Evolutionary conservation across 1,140 invertebrate species (phyloP).

Genomic region (Zaprionus taronus): DNA sequence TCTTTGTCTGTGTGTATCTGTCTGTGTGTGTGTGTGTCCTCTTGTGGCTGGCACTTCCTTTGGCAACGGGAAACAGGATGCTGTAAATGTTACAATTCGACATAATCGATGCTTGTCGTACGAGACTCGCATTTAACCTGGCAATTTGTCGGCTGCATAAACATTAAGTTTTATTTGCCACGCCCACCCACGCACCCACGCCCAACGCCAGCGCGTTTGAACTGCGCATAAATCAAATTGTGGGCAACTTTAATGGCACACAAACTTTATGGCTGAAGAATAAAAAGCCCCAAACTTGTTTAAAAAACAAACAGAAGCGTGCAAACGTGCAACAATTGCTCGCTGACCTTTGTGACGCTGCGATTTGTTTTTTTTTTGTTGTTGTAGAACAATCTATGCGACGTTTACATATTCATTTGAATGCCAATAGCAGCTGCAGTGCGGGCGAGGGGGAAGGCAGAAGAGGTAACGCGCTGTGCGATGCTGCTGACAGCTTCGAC

Average conservation of each 20-base stretch:
- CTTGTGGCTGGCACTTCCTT: conserved; percentile 59
- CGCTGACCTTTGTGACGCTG: conserved; percentile 50
- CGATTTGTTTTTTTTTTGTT: conserved; percentile 30
- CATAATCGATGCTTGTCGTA: conserved; percentile 82
- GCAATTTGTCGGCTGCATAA: conserved; percentile 78
- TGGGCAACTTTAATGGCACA: conserved; percentile 30
- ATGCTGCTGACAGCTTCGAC: conserved; percentile 74
- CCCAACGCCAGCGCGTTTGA: not conserved
- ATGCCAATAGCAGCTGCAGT: conserved; percentile 75
- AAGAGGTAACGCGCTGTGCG: not conserved
- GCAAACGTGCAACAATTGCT: conserved; percentile 49
- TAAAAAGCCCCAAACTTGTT: conserved; percentile 33
- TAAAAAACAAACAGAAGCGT: conserved; percentile 27
- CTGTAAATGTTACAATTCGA: conserved; percentile 80
- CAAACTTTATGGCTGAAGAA: conserved; percentile 39
- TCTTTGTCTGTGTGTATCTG: conserved; percentile 2
- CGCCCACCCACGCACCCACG: conserved; percentile 44
- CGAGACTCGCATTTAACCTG: conserved; percentile 78
- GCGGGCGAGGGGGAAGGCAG: conserved; percentile 5
- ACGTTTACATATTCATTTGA: conserved; percentile 79
- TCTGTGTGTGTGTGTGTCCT: conserved; percentile 8
- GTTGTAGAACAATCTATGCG: conserved; percentile 58
- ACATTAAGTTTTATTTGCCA: conserved; percentile 77
- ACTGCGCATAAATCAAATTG: conserved; percentile 58
- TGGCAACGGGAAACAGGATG: conserved; percentile 75